Base-by-base conservation (phyloP, 1,140 invertebrate species). In the Eurosta solidaginis region DNA sequence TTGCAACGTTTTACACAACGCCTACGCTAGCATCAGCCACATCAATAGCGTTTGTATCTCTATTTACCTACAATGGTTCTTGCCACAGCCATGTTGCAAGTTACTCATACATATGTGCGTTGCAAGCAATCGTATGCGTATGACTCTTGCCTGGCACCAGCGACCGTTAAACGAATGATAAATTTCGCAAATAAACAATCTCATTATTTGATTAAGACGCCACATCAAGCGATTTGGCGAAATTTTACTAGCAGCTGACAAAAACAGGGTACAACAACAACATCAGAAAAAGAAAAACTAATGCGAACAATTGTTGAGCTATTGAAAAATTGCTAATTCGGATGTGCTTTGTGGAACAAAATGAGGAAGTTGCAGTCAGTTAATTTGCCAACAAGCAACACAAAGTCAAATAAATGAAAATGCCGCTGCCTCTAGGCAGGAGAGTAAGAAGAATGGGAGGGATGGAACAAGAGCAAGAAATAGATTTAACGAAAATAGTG, bases 141-240 rank as follows among this genome's bases (percentile, higher is more conserved):
- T 47, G 45, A 47, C 50, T 27, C 50, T 12, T 54, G 22, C 47
- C 50, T 10, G 22, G 9, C 9, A 27, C 50, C 22, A 54, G 7
- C 20, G 50, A 44, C 22, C 27, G 27, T 12, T 49, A 54, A 22
- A 20, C 50, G 50, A 27, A 27, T 54, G 50, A 54, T 68, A 68
- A 42, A 68, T 68, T 68, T 68, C 59, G n/a, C 59, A 68, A 75
- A 47, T 50, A 75, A 75, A 75, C 74, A 75, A 75, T 75, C 47
- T 75, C 42, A 75, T 75, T 75, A 75, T 75, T 75, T 75, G 74
- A 47, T 75, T 50, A 75, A 47, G 74, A 45, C 44, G 25, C 44
- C 42, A 75, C 74, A 50, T 50, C 74, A 75, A 49, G n/a, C 47
- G 36, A 75, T 75, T 75, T 75, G 74, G 42, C 42, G 29, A 75